These are phyloP conservation scores for Volucella zonaria DNA, from an alignment of 2,888 invertebrate genomes.

Conservation along the genomic window DNA sequence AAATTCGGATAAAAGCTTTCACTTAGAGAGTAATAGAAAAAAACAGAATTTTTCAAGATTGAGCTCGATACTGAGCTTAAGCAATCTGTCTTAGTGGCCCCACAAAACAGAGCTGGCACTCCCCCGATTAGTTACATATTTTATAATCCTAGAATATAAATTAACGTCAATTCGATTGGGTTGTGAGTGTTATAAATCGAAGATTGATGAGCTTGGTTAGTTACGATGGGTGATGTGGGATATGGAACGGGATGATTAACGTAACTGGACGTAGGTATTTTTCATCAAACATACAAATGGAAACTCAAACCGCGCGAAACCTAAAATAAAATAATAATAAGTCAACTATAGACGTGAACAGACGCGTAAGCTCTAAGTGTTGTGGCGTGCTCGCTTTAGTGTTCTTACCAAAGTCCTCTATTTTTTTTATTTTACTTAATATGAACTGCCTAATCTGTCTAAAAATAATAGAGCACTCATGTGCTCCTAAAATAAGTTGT, in stretches of 20 bases:
- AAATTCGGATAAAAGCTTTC: constrained; percentile 69
- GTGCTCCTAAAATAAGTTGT: too few relatives aligned
- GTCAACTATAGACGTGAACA: too few relatives aligned
- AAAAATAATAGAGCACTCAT: too few relatives aligned
- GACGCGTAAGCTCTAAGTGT: too few relatives aligned
- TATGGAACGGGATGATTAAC: constrained; percentile 62
- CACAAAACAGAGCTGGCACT: constrained; percentile 28
- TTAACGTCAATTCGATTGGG: constrained; percentile 28
- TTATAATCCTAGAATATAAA: constrained; percentile 57
- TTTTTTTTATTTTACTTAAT: too few relatives aligned
- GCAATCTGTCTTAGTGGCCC: constrained; percentile 10
- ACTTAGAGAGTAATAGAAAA: constrained; percentile 52
- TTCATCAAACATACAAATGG: constrained; percentile 40
- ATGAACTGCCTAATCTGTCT: too few relatives aligned
- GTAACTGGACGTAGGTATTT: constrained; percentile 32
- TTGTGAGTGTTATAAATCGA: too few relatives aligned
- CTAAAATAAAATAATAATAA: too few relatives aligned
- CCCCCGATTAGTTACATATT: constrained; percentile 24
- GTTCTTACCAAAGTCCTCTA: too few relatives aligned
- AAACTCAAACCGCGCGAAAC: constrained; percentile 17
- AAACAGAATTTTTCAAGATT: constrained; percentile 26
- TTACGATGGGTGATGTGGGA: constrained; percentile 22
- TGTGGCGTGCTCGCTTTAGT: too few relatives aligned
- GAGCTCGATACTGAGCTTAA: neutral
- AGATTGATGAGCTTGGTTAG: too few relatives aligned